phyloP scores from a whole-genome alignment of 2,888 invertebrate genomes.

The Acrobasis repandana region DNA sequence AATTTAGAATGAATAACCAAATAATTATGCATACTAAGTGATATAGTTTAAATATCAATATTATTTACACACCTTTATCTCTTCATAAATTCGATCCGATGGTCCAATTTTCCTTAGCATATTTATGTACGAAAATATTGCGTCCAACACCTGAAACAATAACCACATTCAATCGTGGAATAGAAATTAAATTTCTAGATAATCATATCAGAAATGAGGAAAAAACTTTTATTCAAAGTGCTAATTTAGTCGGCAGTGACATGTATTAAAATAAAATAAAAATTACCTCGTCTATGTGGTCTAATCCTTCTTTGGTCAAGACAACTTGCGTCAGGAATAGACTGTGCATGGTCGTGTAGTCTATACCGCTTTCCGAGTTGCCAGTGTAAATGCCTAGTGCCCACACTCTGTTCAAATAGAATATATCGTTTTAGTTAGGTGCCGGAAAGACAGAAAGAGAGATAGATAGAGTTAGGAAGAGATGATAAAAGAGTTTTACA shows the following conservation, averaged over 20 bases:
- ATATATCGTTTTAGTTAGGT: neutral
- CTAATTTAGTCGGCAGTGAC: too few species aligned
- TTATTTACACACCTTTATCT: slow-evolving; percentile 78
- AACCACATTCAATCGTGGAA: neutral
- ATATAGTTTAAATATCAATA: neutral
- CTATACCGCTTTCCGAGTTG: slow-evolving; percentile 88
- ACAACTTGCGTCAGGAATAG: slow-evolving; percentile 88
- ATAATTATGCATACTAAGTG: too few species aligned
- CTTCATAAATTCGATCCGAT: slow-evolving; percentile 86
- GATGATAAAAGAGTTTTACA: too few species aligned
- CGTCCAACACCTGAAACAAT: slow-evolving; percentile 85
- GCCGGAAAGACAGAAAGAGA: neutral
- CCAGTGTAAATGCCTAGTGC: slow-evolving; percentile 88
- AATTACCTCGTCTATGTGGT: slow-evolving; percentile 84
- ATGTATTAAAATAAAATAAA: neutral
- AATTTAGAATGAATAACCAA: too few species aligned
- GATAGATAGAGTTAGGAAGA: too few species aligned
- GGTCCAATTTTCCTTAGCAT: slow-evolving; percentile 87
- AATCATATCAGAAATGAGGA: too few species aligned
- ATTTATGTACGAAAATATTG: slow-evolving; percentile 90
- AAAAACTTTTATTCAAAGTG: too few species aligned
- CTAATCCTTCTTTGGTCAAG: slow-evolving; percentile 90
- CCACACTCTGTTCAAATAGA: slow-evolving; percentile 85
- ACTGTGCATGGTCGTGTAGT: slow-evolving; percentile 90
- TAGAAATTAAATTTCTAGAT: too few species aligned